Percentiles rank a stretch among this genome's conserved stretches.
These are phyloP conservation scores for Paraescarpia echinospica DNA, from an alignment of 1,140 invertebrate species.

Conservation along the genomic window DNA sequence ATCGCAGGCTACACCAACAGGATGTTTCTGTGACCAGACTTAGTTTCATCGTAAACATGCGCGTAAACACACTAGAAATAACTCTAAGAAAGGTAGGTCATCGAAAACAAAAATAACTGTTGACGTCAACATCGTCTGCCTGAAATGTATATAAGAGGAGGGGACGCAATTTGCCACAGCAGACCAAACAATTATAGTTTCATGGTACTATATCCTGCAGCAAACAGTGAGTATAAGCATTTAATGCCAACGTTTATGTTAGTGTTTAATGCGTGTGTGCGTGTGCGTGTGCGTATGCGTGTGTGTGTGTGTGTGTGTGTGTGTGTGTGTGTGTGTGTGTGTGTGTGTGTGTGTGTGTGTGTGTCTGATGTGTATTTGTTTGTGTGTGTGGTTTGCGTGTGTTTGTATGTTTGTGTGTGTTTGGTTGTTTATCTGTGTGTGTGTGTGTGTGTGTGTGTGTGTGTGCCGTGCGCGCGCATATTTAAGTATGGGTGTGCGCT, in stretches of 20 bases:
- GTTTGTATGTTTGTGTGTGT: not conserved
- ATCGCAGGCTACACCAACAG: not conserved
- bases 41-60: not conserved
- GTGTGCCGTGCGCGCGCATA: not conserved
- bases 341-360: not conserved
- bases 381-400: not conserved
- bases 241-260: not conserved
- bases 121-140: not conserved
- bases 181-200: not conserved
- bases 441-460: not conserved
- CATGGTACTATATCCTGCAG: not conserved
- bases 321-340: not conserved
- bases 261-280: not conserved
- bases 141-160: not conserved
- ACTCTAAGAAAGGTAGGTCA: not conserved
- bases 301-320: not conserved
- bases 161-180: not conserved
- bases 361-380: not conserved
- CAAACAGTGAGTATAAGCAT: not conserved
- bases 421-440: not conserved
- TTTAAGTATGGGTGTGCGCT: not conserved
- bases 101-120: not conserved
- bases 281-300: not conserved
- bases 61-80: not conserved
- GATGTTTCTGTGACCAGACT: not conserved